Evolutionary conservation across 2,888 invertebrate species (phyloP), one percentile per base, ranked within the genome.

Genomic region (Rosalia funebris): DNA sequence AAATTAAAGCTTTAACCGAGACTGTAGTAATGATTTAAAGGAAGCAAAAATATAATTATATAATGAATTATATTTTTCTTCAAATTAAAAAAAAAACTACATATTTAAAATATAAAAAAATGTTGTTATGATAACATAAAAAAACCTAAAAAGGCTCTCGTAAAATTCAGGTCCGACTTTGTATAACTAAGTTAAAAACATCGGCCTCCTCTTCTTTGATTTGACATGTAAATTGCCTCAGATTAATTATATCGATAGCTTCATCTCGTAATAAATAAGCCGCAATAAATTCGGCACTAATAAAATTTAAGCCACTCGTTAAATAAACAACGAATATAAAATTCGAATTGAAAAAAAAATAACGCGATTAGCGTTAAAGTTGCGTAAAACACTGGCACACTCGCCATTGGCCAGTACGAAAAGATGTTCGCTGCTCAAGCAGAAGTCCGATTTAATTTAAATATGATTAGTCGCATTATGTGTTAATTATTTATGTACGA

Each of bases 241-340:
- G 44, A 44, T 44, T 44, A 44, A 44, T 44, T 44, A 44, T 44
- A 20, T 20, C 11, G 44, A 44, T 44, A 20, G n/a, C 5, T 17
- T 17, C 42, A 11, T 44, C 42, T 42, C n/a, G 14, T 31, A 12
- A 45, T 45, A 45, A 42, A 45, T 45, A 45, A 45, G 19, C n/a
- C 12, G 15, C 19, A 48, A 47, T 37, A 11, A 39, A 37, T 50
- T 48, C 12, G 1, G 37, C 19, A 36, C 20, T 37, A 39, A 50
- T 50, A 50, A 25, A 50, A 50, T 39, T 50, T 50, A 50, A 19
- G 19, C 36, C 20, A 10, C 1, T 47, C n/a, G 39, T 39, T 50
- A 50, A 37, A 39, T 39, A 39, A 50, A 50, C 17, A 36, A 36
- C 5, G 15, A 19, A 37, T 36, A 36, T 19, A 16, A 48, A 34